These are phyloP conservation scores for Nasonia giraulti DNA, from an alignment of 1,140 invertebrate species.

Conservation along the genomic window DNA sequence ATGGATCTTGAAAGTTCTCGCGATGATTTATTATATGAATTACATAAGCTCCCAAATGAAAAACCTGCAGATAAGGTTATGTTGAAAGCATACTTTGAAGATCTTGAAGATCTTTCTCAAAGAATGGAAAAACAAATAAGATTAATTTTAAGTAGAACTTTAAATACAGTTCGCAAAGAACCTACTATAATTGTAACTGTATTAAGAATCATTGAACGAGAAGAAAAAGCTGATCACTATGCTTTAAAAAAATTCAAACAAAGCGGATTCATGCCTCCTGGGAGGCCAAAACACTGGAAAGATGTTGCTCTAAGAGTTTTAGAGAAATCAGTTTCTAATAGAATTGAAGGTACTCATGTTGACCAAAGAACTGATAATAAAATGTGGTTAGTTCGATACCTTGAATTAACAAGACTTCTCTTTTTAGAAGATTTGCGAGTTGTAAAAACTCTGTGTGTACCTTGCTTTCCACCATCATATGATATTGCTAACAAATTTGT, in stretches of 20 bases:
- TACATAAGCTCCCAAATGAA: slow-evolving; percentile 95
- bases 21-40: slow-evolving; percentile 95
- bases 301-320: slow-evolving; percentile 89
- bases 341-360: slow-evolving; percentile 92
- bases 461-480: slow-evolving; percentile 97
- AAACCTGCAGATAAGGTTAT: slow-evolving; percentile 92
- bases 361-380: slow-evolving; percentile 94
- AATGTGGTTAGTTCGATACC: slow-evolving; percentile 92
- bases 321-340: slow-evolving; percentile 87
- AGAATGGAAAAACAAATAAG: slow-evolving; percentile 94
- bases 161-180: slow-evolving; percentile 96
- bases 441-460: slow-evolving; percentile 92
- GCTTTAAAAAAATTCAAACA: slow-evolving; percentile 85
- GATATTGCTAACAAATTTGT: slow-evolving; percentile 94
- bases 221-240: slow-evolving; percentile 93
- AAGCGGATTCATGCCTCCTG: slow-evolving; percentile 93
- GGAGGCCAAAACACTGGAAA: slow-evolving; percentile 94
- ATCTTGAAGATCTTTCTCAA: slow-evolving; percentile 93
- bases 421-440: slow-evolving; percentile 94
- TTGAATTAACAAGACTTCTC: slow-evolving; percentile 87
- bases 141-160: slow-evolving; percentile 90
- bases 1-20: slow-evolving; percentile 97
- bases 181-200: slow-evolving; percentile 97
- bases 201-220: slow-evolving; percentile 95
- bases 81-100: slow-evolving; percentile 96